Percentiles rank a stretch among this genome's conserved stretches.
phyloP scores from a whole-genome alignment of 2,888 invertebrate genomes.

The Synanthedon andrenaeformis region DNA sequence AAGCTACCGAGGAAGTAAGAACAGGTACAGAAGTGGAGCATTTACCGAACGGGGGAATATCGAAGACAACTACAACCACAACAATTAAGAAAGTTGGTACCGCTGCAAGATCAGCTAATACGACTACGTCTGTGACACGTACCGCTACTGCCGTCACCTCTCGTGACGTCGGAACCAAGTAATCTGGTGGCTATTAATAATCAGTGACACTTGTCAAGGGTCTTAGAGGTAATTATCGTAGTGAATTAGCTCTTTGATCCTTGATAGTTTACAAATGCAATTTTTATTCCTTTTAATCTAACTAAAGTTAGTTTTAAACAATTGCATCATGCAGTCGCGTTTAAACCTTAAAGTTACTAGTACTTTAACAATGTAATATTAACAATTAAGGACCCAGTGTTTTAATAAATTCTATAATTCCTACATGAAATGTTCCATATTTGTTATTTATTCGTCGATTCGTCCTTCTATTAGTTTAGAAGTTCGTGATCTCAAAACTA shows the following conservation, averaged over 20 bases:
- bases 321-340: constrained; percentile 7
- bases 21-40: constrained; percentile 50
- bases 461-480: constrained; percentile 10
- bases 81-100: constrained; percentile 51
- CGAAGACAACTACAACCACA: constrained; percentile 56
- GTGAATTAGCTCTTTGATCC: too few relatives aligned
- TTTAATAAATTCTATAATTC: background rate
- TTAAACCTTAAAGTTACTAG: constrained; percentile 5
- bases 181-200: constrained; percentile 12
- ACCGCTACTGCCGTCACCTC: constrained; percentile 51
- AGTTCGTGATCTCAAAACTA: constrained; percentile 11
- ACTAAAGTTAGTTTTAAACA: too few relatives aligned
- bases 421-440: background rate
- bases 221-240: background rate
- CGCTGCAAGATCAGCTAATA: constrained; percentile 46
- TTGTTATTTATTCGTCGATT: constrained; percentile 7
- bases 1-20: constrained; percentile 44
- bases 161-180: constrained; percentile 56
- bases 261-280: too few relatives aligned
- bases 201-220: background rate
- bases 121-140: constrained; percentile 39
- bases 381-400: background rate
- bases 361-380: constrained; percentile 1
- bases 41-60: constrained; percentile 46
- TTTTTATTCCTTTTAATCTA: too few relatives aligned